Conservation (phyloP, 2,797 vertebrate species). For the Pseudomugil tenellus region DNA sequence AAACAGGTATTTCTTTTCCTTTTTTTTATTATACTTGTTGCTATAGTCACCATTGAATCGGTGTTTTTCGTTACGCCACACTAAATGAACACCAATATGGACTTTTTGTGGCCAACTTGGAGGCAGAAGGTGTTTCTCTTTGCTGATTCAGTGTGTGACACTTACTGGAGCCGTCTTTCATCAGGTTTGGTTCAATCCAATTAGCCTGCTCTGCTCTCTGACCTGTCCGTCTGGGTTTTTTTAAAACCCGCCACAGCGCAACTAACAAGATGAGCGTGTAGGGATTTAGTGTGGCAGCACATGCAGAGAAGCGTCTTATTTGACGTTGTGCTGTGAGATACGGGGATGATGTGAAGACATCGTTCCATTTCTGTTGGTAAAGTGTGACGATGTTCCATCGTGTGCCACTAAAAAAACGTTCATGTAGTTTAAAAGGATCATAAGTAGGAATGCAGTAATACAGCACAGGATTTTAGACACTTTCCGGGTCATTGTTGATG, state of each 20-base stretch:
- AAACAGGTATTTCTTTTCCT: slow-evolving; percentile 29
- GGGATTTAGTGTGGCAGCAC: slow-evolving; percentile 1
- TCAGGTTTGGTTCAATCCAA: slow-evolving; percentile 58
- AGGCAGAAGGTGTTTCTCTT: slow-evolving; percentile 13
- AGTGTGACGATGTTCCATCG: neutral
- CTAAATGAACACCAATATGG: neutral
- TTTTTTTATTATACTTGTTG: neutral
- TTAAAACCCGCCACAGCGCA: slow-evolving; percentile 8
- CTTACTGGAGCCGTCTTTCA: slow-evolving; percentile 27
- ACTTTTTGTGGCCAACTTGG: neutral
- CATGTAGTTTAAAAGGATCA: neutral
- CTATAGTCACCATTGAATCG: neutral
- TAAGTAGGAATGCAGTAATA: neutral
- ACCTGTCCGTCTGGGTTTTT: slow-evolving; percentile 23
- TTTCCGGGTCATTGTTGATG: neutral
- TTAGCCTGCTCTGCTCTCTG: slow-evolving; percentile 49
- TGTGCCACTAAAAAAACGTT: neutral
- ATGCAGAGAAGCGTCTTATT: neutral
- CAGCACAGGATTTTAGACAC: neutral
- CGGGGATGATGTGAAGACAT: too few species aligned
- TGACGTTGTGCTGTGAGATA: neutral
- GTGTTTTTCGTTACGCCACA: neutral
- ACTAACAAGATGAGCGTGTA: neutral
- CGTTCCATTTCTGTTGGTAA: too few species aligned
- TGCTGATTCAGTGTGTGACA: slow-evolving; percentile 26